Conservation (phyloP, 2,113 vertebrate genomes). For the Bagarius yarrelli region DNA sequence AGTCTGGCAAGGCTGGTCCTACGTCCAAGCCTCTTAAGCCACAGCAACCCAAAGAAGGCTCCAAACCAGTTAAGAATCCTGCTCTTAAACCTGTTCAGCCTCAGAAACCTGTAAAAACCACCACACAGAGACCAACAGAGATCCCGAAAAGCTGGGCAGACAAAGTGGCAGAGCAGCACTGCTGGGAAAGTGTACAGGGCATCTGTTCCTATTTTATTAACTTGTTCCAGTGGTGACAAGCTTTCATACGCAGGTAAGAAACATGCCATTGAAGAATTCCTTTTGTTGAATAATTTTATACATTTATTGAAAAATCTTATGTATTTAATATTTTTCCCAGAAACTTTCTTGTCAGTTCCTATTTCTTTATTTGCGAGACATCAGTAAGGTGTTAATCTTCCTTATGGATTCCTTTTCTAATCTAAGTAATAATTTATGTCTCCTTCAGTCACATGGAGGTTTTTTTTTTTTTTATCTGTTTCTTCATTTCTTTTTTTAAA, state of each 20-base stretch:
- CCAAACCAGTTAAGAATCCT: constrained; percentile 24
- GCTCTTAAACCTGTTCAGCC: constrained; percentile 52
- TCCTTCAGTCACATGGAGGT: no score
- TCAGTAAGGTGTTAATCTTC: no score
- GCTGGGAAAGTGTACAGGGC: constrained; percentile 78
- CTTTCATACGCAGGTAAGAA: constrained; percentile 25
- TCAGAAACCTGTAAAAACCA: constrained; percentile 61
- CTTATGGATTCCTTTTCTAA: no score
- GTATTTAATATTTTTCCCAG: neutral
- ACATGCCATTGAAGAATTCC: neutral
- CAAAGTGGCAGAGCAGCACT: constrained; percentile 75
- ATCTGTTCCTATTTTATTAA: constrained; percentile 78
- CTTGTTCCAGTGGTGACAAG: constrained; percentile 77
- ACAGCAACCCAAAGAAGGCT: constrained; percentile 36
- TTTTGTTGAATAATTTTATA: neutral
- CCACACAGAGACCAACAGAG: constrained; percentile 59
- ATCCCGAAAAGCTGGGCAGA: constrained; percentile 60
- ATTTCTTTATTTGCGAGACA: no score
- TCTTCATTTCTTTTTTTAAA: no score
- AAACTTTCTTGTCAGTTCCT: no score
- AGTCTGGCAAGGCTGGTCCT: constrained; percentile 42
- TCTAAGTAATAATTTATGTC: no score
- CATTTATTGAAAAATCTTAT: neutral
- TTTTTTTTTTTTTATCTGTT: no score
- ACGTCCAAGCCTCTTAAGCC: constrained; percentile 16